Evolutionary conservation across 2,888 invertebrate species (phyloP).

Genomic region (Hedya salicella): DNA sequence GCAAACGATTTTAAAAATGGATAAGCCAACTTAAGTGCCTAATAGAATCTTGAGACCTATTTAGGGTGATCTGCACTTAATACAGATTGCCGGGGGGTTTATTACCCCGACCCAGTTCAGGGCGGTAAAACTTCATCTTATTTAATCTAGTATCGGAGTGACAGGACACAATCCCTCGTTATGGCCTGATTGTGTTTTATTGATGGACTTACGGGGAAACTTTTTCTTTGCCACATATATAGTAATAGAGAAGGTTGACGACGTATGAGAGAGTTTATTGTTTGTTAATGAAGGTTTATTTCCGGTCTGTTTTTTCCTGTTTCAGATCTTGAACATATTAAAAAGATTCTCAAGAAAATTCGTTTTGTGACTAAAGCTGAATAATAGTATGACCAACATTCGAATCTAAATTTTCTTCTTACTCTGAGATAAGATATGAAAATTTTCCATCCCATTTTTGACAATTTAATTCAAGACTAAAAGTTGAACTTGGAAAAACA

Average conservation of each 20-base stretch:
- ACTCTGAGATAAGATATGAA: too few relatives aligned
- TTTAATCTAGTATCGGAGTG: constrained; percentile 41
- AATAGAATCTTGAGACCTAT: constrained; percentile 25
- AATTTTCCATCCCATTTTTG: too few relatives aligned
- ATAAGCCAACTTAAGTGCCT: constrained; percentile 3
- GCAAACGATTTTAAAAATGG: constrained; percentile 7
- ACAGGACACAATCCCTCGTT: constrained; percentile 39
- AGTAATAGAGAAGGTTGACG: neutral
- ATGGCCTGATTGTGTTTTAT: constrained; percentile 37
- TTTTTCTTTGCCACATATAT: constrained; percentile 6
- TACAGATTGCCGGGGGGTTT: constrained; percentile 43
- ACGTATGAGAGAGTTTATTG: neutral
- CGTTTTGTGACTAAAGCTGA: too few relatives aligned
- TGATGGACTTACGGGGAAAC: constrained; percentile 10
- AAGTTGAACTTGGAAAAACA: too few relatives aligned
- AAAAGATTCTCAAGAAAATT: too few relatives aligned
- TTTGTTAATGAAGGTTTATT: neutral
- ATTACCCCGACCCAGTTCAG: constrained; percentile 48
- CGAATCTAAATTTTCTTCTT: too few relatives aligned
- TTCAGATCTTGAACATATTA: neutral
- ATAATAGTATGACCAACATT: too few relatives aligned
- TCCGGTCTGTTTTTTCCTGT: neutral
- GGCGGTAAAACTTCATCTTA: constrained; percentile 51
- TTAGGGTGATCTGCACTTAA: constrained; percentile 46
- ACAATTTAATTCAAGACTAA: too few relatives aligned